A percentile compares a stretch with the other conserved stretches of the same genome.
Evolutionary conservation across 1,140 invertebrate species (phyloP).

Genomic region (Hyposmocoma kahamanoa): DNA sequence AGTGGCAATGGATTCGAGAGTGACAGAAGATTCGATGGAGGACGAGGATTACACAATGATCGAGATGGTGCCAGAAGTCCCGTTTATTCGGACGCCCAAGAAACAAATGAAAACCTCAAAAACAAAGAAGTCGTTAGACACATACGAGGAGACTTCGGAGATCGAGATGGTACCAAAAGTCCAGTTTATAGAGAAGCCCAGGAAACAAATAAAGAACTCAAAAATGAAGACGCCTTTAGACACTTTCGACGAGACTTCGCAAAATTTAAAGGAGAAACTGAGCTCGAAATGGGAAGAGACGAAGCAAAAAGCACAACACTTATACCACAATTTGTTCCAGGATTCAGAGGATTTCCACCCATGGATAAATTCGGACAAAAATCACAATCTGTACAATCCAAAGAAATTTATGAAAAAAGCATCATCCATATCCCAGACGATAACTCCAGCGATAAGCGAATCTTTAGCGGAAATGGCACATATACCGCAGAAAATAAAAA

Average conservation of each 20-base stretch:
- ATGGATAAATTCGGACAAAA: conserved; percentile 24
- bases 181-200: conserved; percentile 1
- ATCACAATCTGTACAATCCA: conserved; percentile 30
- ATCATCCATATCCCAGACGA: conserved; percentile 36
- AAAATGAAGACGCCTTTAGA: conserved; percentile 31
- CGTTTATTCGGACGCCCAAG: no score
- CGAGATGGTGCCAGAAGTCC: no score
- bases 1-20: conserved; percentile 42
- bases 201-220: conserved; percentile 10
- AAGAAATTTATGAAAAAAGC: conserved; percentile 46
- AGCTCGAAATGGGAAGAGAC: conserved; percentile 49
- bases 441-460: conserved; percentile 51
- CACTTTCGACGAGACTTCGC: conserved; percentile 32
- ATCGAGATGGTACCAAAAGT: conserved; percentile 23
- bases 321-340: conserved; percentile 51
- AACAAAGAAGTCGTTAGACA: conserved; percentile 29
- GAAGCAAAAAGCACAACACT: conserved; percentile 45
- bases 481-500: conserved; percentile 53
- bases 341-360: conserved; percentile 48
- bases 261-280: conserved; percentile 45
- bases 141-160: conserved; percentile 35
- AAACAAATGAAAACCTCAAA: conserved; percentile 14
- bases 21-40: no score
- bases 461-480: conserved; percentile 52
- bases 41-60: conserved; percentile 1